Evolutionary conservation across 2,797 vertebrate genomes (phyloP).

Genomic region (Carcharodon carcharias): DNA sequence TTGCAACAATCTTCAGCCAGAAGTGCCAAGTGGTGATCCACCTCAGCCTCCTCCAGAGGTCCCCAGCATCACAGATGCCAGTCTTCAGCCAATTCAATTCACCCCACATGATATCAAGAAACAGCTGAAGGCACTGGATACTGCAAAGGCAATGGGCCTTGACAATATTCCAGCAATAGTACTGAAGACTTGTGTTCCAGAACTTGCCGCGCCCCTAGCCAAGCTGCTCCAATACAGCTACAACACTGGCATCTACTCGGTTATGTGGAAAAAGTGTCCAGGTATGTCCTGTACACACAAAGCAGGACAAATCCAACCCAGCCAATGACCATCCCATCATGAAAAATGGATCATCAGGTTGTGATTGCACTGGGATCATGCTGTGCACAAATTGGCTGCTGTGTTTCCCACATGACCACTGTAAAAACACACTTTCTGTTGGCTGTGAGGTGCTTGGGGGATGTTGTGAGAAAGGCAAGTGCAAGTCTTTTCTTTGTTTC

Average conservation of each 20-base stretch:
- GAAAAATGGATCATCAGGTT: background rate
- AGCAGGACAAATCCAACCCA: too few relatives aligned
- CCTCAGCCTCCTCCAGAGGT: background rate
- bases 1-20: background rate
- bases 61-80: background rate
- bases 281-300: too few relatives aligned
- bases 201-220: background rate
- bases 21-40: background rate
- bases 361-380: background rate
- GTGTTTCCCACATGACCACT: background rate
- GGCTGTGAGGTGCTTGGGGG: background rate
- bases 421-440: background rate
- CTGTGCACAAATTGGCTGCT: background rate
- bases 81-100: background rate
- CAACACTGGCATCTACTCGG: background rate
- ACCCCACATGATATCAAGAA: background rate
- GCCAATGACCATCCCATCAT: too few relatives aligned
- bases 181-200: background rate
- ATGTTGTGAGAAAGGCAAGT: background rate
- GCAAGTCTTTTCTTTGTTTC: background rate
- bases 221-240: background rate
- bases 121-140: background rate
- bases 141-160: background rate
- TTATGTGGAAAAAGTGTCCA: too few relatives aligned
- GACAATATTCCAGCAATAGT: background rate